These are phyloP conservation scores for Zaprionus obscuricornis DNA, from an alignment of 2,888 invertebrate species.

Conservation along the genomic window DNA sequence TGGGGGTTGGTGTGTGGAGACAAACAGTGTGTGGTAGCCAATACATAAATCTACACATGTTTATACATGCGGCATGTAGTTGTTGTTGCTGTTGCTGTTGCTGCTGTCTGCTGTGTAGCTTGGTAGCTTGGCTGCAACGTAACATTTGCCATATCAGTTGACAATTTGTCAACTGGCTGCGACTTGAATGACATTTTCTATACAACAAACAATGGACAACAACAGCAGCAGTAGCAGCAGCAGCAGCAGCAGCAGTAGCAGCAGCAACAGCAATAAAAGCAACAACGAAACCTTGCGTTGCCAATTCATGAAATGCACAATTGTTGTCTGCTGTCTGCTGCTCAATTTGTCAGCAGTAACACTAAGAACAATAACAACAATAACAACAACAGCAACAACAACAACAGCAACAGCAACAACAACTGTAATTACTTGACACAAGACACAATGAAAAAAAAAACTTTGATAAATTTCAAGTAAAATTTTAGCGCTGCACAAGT, in stretches of 20 bases:
- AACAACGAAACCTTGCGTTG: slow-evolving; percentile 38
- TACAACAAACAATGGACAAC: slow-evolving; percentile 60
- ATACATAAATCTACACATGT: slow-evolving; percentile 68
- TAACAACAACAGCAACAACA: slow-evolving; percentile 15
- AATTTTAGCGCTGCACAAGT: slow-evolving; percentile 20
- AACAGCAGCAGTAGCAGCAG: slow-evolving; percentile 26
- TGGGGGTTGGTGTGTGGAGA: background rate
- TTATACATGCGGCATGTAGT: slow-evolving; percentile 51
- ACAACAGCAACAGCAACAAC: slow-evolving; percentile 13
- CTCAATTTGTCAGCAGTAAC: slow-evolving; percentile 40
- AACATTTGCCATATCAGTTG: slow-evolving; percentile 71
- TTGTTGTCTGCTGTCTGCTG: slow-evolving; percentile 68
- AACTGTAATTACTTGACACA: slow-evolving; percentile 45
- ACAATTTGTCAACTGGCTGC: slow-evolving; percentile 72
- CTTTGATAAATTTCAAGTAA: slow-evolving; percentile 33
- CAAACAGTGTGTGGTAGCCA: slow-evolving; percentile 24
- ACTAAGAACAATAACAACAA: slow-evolving; percentile 26
- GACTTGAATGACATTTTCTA: slow-evolving; percentile 71
- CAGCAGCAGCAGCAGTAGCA: slow-evolving; percentile 7
- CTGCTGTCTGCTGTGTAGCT: slow-evolving; percentile 8
- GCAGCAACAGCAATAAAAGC: background rate
- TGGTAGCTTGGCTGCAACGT: slow-evolving; percentile 44
- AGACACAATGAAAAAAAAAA: slow-evolving; percentile 27
- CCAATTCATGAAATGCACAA: slow-evolving; percentile 75
- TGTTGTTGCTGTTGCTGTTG: slow-evolving; percentile 12